These are phyloP conservation scores for Cenopis cana DNA, from an alignment of 2,888 invertebrate species.

Conservation along the genomic window DNA sequence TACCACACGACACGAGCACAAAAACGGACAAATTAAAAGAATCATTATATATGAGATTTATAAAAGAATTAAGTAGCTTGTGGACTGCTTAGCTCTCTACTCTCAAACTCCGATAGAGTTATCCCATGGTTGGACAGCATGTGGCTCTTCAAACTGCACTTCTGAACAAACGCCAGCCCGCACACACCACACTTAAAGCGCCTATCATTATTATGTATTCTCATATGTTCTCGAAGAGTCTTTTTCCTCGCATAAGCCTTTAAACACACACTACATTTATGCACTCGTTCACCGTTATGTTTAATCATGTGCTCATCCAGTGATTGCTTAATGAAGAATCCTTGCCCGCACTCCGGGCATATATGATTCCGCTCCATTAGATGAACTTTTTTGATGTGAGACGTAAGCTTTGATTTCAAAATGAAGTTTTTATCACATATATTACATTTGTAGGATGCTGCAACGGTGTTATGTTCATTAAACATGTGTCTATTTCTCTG, in stretches of 20 bases:
- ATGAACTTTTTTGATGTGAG: slow-evolving; percentile 76
- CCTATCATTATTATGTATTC: slow-evolving; percentile 78
- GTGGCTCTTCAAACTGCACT: slow-evolving; percentile 75
- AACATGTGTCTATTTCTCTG: slow-evolving; percentile 75
- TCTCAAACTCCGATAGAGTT: slow-evolving; percentile 68
- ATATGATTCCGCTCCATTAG: slow-evolving; percentile 76
- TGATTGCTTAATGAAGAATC: slow-evolving; percentile 74
- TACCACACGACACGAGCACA: too few relatives aligned
- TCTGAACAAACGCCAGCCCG: slow-evolving; percentile 71
- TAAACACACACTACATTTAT: slow-evolving; percentile 68
- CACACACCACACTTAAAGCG: slow-evolving; percentile 75
- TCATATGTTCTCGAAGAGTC: slow-evolving; percentile 74
- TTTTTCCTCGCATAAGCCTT: slow-evolving; percentile 77
- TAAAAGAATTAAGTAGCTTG: neutral
- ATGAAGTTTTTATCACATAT: slow-evolving; percentile 76
- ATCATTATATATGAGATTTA: neutral
- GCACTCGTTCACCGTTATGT: slow-evolving; percentile 73
- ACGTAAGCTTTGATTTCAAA: slow-evolving; percentile 71
- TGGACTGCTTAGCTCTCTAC: slow-evolving; percentile 26
- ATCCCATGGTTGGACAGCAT: slow-evolving; percentile 76
- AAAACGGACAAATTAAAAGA: too few relatives aligned
- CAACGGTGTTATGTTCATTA: slow-evolving; percentile 66
- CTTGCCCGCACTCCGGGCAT: slow-evolving; percentile 73
- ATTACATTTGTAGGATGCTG: slow-evolving; percentile 74
- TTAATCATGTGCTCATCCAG: slow-evolving; percentile 77